Conservation (phyloP, 1,140 invertebrate genomes). For the Helicoverpa armigera region DNA sequence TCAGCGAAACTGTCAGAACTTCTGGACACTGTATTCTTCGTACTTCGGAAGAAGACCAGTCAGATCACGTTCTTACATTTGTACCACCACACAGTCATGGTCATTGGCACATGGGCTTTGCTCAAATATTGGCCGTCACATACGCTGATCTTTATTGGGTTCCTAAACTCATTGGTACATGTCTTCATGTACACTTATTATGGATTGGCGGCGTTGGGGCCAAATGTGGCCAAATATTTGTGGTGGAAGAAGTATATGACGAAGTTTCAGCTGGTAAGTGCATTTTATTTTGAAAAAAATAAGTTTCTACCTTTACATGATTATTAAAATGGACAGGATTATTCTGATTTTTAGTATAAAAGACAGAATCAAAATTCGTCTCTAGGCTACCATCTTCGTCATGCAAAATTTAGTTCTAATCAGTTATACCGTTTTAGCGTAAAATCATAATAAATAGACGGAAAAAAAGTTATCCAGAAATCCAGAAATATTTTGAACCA, state of each 20-base stretch:
- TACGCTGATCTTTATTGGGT: slow-evolving; percentile 95
- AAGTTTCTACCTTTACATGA: too few relatives aligned
- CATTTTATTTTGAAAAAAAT: too few relatives aligned
- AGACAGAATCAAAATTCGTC: too few relatives aligned
- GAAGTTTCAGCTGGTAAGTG: slow-evolving; percentile 94
- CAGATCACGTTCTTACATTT: slow-evolving; percentile 97
- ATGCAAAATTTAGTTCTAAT: not conserved
- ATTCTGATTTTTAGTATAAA: too few relatives aligned
- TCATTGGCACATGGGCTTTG: slow-evolving; percentile 97
- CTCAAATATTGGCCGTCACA: slow-evolving; percentile 79
- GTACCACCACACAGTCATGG: slow-evolving; percentile 98
- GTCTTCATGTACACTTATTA: slow-evolving; percentile 98
- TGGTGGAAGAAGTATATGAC: slow-evolving; percentile 99
- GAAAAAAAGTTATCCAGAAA: too few relatives aligned
- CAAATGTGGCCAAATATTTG: slow-evolving; percentile 95
- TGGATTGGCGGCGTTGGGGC: slow-evolving; percentile 95
- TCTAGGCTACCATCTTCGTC: too few relatives aligned
- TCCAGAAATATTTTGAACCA: too few relatives aligned
- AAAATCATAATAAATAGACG: too few relatives aligned
- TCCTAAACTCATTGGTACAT: slow-evolving; percentile 97
- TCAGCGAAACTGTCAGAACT: slow-evolving; percentile 75
- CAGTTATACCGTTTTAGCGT: too few relatives aligned
- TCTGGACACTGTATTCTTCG: slow-evolving; percentile 96
- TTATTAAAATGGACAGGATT: too few relatives aligned
- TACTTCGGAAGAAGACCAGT: slow-evolving; percentile 95